Conservation (phyloP, 1,140 invertebrate genomes). For the Lepidurus packardi region DNA sequence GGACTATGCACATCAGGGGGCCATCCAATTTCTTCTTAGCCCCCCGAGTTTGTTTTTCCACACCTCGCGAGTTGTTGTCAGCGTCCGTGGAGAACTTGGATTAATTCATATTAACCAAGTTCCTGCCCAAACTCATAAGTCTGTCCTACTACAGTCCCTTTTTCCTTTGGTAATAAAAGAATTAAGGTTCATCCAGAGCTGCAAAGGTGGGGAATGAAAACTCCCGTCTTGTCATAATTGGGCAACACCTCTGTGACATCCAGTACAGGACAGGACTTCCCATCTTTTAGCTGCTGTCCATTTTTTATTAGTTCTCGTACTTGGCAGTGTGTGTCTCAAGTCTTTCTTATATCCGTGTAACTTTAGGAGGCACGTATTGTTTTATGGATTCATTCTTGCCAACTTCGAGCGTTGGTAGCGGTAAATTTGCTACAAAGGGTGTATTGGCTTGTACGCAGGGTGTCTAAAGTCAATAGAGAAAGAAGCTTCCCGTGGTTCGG, state of each 20-base stretch:
- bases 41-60: background rate
- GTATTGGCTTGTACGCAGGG: background rate
- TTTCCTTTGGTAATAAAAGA: background rate
- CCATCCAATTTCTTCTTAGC: background rate
- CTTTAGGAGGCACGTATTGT: background rate
- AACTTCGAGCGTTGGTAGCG: background rate
- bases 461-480: slow-evolving; percentile 5
- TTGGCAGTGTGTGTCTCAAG: background rate
- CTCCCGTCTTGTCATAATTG: background rate
- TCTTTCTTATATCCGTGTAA: background rate
- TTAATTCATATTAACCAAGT: slow-evolving; percentile 2
- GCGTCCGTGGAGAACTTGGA: background rate
- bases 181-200: background rate
- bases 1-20: slow-evolving; percentile 2
- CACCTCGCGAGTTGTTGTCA: background rate
- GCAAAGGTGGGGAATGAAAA: background rate
- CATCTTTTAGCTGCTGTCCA: background rate
- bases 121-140: background rate
- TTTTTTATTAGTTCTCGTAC: background rate
- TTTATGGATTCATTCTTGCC: background rate
- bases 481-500: slow-evolving; percentile 12
- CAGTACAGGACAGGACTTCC: background rate
- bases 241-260: background rate
- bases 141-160: background rate
- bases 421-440: slow-evolving; percentile 4